A percentile compares a stretch with the other conserved stretches of the same genome.
These are phyloP conservation scores for Hyaena hyaena DNA, from an alignment of 2,113 vertebrate genomes.

Conservation along the genomic window DNA sequence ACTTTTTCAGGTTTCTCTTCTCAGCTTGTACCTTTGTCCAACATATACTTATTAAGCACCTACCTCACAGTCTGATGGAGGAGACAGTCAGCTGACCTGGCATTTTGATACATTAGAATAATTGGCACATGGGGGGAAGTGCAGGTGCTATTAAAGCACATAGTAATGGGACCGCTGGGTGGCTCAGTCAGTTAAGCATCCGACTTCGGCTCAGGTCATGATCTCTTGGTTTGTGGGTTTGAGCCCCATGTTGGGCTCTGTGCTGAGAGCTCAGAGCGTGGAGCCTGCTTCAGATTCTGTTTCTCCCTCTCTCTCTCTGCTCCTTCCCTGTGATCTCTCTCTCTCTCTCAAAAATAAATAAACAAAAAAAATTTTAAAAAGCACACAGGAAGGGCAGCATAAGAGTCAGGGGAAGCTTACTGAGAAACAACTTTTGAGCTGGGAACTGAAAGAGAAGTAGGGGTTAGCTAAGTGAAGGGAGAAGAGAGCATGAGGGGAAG, in stretches of 20 bases:
- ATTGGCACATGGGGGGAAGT: background rate
- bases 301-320: too few relatives aligned
- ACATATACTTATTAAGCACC: background rate
- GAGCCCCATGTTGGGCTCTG: too few relatives aligned
- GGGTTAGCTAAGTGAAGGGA: background rate
- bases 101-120: background rate
- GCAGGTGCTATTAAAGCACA: background rate
- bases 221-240: too few relatives aligned
- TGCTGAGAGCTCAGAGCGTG: too few relatives aligned
- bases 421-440: background rate
- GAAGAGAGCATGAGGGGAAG: background rate
- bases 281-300: too few relatives aligned
- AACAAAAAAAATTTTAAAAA: background rate
- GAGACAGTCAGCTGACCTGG: background rate
- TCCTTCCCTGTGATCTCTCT: too few relatives aligned
- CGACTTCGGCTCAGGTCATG: too few relatives aligned
- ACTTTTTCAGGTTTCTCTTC: background rate
- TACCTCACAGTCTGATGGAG: constrained; percentile 14
- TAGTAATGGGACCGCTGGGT: background rate
- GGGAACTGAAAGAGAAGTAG: background rate
- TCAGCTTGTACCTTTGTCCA: too few relatives aligned
- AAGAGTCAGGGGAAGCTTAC: background rate
- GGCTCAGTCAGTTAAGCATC: too few relatives aligned
- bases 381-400: background rate
- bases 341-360: too few relatives aligned